These are phyloP conservation scores for Garra rufa DNA, from an alignment of 2,113 vertebrate species.

Conservation along the genomic window DNA sequence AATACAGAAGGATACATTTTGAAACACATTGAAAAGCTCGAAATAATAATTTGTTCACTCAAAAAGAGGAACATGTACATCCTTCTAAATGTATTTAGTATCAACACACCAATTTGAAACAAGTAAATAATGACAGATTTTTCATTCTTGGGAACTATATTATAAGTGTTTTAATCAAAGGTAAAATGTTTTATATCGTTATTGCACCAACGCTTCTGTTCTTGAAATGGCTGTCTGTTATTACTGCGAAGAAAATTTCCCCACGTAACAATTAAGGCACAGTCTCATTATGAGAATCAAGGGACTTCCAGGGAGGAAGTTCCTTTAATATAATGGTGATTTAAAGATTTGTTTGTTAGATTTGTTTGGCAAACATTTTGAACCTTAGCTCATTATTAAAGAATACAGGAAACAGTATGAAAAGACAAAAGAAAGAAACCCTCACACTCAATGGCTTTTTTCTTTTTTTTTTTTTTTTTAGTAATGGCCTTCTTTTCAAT, in stretches of 20 bases:
- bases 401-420: background rate
- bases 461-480: too few relatives aligned
- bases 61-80: background rate
- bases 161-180: background rate
- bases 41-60: background rate
- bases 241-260: conserved; percentile 15
- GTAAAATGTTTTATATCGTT: background rate
- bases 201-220: background rate
- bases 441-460: background rate
- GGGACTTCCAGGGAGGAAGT: conserved; percentile 27
- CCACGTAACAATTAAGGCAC: conserved; percentile 20
- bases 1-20: background rate
- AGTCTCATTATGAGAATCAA: conserved; percentile 31
- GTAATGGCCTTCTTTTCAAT: background rate
- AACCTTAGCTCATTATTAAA: background rate
- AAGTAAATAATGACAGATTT: background rate
- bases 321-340: conserved; percentile 11
- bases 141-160: too few relatives aligned
- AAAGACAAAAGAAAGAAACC: background rate
- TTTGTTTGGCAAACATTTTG: background rate
- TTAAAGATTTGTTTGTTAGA: background rate
- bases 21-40: background rate
- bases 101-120: background rate
- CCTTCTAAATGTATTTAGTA: background rate
- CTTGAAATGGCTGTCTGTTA: background rate